Base-by-base conservation (phyloP, 53 echinoderm and acorn worm genomes). In the Stichopus horrens region DNA sequence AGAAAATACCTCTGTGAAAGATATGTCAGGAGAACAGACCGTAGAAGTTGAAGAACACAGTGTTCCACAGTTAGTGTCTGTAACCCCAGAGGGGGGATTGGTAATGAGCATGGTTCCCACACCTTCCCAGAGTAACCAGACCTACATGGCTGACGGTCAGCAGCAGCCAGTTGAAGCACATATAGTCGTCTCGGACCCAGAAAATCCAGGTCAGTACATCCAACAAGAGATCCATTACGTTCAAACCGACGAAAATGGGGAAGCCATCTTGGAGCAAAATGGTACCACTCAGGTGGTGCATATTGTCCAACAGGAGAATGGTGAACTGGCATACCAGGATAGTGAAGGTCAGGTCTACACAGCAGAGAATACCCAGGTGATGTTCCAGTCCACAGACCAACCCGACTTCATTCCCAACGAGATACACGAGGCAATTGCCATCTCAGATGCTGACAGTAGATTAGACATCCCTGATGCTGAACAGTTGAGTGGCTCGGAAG, bases 91-190 rank as follows among this genome's bases (percentile, higher is more conserved):
- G 13, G 91, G 86, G 5, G 89, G 85, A 77, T 77, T 91, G 10
- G 91, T 91, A 54, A 91, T 88, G 91, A 89, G 89, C 55, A 88
- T 91, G 91, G 88, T 89, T 55, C 91, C 89, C 57, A 89, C 91
- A 60, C 66, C 67, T 57, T 67, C 85, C 66, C 65, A 67, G 23
- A 85, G 52, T 66, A 74, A 74, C 56, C 74, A 54, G 54, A 74
- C 20, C 53, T 22, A 74, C 5, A 53, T 55, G 6, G 21, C 57
- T 37, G 55, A 54, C 16, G 75, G 55, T 16, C 57, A 87, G 14
- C 19, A 84, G 6, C 74, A 87, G 18, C 74, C 55, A 23, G 75
- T 87, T 18, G 74, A 87, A 19, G 87, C 87, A 7, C 87, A 87
- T 23, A 75, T 87, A 10, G 75, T 87, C 18, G 75, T 75, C 20